Evolutionary conservation across 2,113 vertebrate genomes (phyloP).

Genomic region (Pantherophis guttatus): DNA sequence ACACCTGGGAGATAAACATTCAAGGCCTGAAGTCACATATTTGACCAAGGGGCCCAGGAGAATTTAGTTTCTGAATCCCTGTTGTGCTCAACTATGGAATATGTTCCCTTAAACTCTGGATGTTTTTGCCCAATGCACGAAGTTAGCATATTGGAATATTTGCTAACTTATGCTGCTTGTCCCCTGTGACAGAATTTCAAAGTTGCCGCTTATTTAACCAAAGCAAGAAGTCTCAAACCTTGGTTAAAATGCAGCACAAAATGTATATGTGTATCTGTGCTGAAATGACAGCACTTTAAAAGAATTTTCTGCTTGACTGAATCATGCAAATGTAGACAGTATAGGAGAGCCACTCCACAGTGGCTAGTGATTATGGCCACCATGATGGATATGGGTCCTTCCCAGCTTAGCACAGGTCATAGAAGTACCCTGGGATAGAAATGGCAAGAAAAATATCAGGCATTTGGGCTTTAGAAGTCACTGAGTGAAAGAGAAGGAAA

Average conservation of each 20-base stretch:
- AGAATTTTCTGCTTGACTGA: too few species aligned
- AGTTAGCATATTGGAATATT: background rate
- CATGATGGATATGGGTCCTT: too few species aligned
- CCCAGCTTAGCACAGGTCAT: too few species aligned
- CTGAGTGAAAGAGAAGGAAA: too few species aligned
- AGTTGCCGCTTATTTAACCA: background rate
- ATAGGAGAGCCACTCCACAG: too few species aligned
- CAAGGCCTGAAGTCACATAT: constrained; percentile 26
- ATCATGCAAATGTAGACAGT: too few species aligned
- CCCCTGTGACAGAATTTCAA: background rate
- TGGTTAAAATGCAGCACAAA: background rate
- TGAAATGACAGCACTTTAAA: too few species aligned
- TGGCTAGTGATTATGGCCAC: too few species aligned
- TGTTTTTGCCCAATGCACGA: background rate
- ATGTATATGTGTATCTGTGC: background rate
- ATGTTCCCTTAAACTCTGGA: background rate
- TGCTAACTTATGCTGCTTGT: background rate
- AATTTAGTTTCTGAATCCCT: constrained; percentile 18
- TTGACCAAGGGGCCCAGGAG: background rate
- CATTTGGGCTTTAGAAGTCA: too few species aligned
- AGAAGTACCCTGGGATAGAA: too few species aligned
- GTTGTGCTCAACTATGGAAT: background rate
- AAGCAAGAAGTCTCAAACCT: background rate
- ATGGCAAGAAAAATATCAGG: too few species aligned
- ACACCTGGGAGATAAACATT: constrained; percentile 26